These are phyloP conservation scores for Siderastrea radians DNA, from an alignment of 92 coral and sea anemone genomes.

Conservation along the genomic window DNA sequence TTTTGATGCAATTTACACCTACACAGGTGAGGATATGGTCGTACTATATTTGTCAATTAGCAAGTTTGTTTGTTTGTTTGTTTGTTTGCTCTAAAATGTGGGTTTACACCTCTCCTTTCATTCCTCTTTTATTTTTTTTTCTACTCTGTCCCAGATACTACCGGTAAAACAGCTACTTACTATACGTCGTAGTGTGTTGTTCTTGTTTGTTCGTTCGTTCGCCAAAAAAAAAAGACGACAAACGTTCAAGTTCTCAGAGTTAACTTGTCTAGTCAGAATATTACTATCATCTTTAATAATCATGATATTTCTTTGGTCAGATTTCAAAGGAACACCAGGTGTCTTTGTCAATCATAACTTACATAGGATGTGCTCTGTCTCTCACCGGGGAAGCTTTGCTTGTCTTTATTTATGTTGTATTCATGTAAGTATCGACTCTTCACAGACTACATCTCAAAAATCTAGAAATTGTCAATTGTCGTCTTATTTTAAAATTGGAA, in stretches of 20 bases:
- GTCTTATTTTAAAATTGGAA: too few relatives aligned
- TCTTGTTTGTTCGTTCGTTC: too few relatives aligned
- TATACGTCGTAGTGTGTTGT: too few relatives aligned
- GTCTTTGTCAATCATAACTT: conserved; percentile 14
- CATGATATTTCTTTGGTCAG: background rate
- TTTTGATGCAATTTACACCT: conserved; percentile 56
- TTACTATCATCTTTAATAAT: background rate
- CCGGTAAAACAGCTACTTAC: too few relatives aligned
- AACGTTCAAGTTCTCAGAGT: too few relatives aligned
- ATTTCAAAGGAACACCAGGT: background rate
- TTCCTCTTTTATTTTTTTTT: too few relatives aligned
- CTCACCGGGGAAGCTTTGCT: conserved; percentile 22
- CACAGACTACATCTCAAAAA: background rate
- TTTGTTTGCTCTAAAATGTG: background rate
- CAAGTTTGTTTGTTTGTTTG: background rate
- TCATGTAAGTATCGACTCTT: conserved; percentile 6
- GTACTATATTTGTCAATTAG: background rate
- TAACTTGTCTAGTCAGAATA: background rate
- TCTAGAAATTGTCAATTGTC: too few relatives aligned
- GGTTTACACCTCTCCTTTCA: too few relatives aligned
- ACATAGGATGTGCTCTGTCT: conserved; percentile 38
- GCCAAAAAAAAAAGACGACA: too few relatives aligned
- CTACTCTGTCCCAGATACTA: too few relatives aligned
- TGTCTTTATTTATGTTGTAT: conserved; percentile 25
- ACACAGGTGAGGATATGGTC: background rate